A percentile compares a stretch with the other conserved stretches of the same genome.
Evolutionary conservation across 2,797 vertebrate genomes (phyloP).

Genomic region (Chloroceryle inda): DNA sequence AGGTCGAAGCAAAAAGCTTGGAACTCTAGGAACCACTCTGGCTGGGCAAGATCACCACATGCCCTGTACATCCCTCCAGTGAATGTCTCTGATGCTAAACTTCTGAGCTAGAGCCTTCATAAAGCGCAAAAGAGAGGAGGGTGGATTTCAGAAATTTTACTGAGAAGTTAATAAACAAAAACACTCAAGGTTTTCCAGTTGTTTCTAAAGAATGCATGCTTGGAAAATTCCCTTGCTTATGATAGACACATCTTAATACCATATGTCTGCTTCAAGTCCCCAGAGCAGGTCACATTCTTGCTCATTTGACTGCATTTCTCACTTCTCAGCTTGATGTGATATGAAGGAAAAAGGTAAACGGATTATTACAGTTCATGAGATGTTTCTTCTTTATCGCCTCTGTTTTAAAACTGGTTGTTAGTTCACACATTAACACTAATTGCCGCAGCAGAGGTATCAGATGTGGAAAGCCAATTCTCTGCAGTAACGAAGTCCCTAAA

Average conservation of each 20-base stretch:
- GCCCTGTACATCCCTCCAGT: not conserved
- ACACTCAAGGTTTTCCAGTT: not conserved
- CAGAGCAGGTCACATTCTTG: not conserved
- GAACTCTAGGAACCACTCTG: not conserved
- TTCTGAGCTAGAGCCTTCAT: not conserved
- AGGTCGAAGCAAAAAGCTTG: not conserved
- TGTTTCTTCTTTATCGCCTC: not conserved
- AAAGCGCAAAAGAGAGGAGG: not conserved
- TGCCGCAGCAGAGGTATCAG: conserved; percentile 31
- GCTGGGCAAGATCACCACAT: not conserved
- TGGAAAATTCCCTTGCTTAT: not conserved
- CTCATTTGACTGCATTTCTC: not conserved
- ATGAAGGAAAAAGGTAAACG: not conserved
- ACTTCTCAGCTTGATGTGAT: not conserved
- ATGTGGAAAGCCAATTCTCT: conserved; percentile 45
- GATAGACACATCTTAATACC: not conserved
- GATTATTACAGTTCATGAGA: not conserved
- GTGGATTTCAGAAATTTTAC: not conserved
- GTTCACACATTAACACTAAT: conserved; percentile 43
- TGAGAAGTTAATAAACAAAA: not conserved
- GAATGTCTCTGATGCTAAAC: not conserved
- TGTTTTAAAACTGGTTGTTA: conserved; percentile 30
- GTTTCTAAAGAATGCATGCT: not conserved
- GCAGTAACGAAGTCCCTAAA: not conserved
- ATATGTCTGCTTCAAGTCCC: not conserved